phyloP scores from a whole-genome alignment of 2,888 invertebrate genomes.

The Hypselothyrea guttata region DNA sequence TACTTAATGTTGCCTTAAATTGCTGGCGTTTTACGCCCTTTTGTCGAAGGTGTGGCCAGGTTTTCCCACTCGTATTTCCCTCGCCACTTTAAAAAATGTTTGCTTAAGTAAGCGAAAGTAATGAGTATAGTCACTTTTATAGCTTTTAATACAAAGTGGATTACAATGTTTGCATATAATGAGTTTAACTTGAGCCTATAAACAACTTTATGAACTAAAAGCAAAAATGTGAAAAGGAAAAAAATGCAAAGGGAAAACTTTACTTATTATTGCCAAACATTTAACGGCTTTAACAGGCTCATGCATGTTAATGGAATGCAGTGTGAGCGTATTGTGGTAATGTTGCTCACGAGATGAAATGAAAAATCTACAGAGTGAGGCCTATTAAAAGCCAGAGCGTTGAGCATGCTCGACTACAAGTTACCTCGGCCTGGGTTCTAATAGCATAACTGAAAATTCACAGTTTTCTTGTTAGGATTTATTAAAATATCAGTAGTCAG shows the following conservation, averaged over 20 bases:
- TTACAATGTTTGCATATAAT: constrained; percentile 47
- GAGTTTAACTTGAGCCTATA: constrained; percentile 48
- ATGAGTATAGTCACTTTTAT: constrained; percentile 18
- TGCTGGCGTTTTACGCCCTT: constrained; percentile 12
- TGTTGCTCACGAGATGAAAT: constrained; percentile 20
- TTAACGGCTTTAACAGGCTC: constrained; percentile 29
- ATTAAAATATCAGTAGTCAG: too few relatives aligned
- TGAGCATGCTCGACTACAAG: too few relatives aligned
- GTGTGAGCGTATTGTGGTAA: neutral
- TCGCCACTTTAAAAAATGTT: constrained; percentile 6
- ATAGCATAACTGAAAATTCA: too few relatives aligned
- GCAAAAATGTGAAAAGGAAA: constrained; percentile 8
- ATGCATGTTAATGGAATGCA: constrained; percentile 37
- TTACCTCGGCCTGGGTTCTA: too few relatives aligned
- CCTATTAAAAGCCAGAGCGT: constrained; percentile 27
- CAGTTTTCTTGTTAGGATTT: too few relatives aligned
- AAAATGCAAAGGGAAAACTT: constrained; percentile 17
- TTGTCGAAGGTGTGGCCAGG: constrained; percentile 2
- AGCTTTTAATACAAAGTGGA: constrained; percentile 51
- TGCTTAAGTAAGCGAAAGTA: constrained; percentile 3
- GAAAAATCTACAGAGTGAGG: constrained; percentile 10
- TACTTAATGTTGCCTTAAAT: constrained; percentile 36
- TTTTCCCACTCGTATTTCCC: constrained; percentile 1
- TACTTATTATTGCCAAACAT: constrained; percentile 28
- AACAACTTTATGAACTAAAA: constrained; percentile 55